Evolutionary conservation across 2,888 invertebrate species (phyloP), one percentile per base, ranked within the genome.

Genomic region (Tribolium freemani): DNA sequence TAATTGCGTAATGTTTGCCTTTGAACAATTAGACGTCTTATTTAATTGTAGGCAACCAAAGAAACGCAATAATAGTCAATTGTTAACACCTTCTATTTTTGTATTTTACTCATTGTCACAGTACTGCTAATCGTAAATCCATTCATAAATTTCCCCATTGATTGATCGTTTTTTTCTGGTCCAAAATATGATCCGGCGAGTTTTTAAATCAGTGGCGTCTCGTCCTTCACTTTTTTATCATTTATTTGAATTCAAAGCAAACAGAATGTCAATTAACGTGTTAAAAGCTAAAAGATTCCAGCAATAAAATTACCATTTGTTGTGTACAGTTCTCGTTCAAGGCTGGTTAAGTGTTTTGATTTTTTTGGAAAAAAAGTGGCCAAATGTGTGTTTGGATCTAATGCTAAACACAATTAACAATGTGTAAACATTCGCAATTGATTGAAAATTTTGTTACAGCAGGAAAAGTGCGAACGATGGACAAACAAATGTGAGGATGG

Each of bases 341-440:
- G 38, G 38, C 38, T 38, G 8, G n/a, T 26, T 38, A 8, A 8
- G 8, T 38, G 38, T 38, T 38, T 38, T 38, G 38, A 38, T 45
- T n/a, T 26, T 26, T 26, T 5, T 3, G 26, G 26, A 58, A 46
- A 60, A 60, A 46, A 60, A 21, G 9, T n/a, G 16, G 8, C 16
- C 21, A 9, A 10, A 54, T 54, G 21, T 45, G 9, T 58, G 21
- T 58, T 58, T 58, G 10, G 10, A 45, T 58, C 9, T n/a, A 6
- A 1, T 46, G 45, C 21, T 21, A 58, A 58, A 58, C 58, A 58
- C 48, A 46, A 60, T 60, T 60, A 48, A n/a, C 21, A 13, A 13
- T 46, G 9, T 21, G 44, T 60, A 46, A 60, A 60, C 48, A 58
- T 13, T 5, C 3, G 48, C 30, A 46, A 60, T 21, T 46, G 45